Percentiles rank a stretch among this genome's conserved stretches.
Conservation (phyloP, 2,888 invertebrate species). For the Lycaena phlaeas region DNA sequence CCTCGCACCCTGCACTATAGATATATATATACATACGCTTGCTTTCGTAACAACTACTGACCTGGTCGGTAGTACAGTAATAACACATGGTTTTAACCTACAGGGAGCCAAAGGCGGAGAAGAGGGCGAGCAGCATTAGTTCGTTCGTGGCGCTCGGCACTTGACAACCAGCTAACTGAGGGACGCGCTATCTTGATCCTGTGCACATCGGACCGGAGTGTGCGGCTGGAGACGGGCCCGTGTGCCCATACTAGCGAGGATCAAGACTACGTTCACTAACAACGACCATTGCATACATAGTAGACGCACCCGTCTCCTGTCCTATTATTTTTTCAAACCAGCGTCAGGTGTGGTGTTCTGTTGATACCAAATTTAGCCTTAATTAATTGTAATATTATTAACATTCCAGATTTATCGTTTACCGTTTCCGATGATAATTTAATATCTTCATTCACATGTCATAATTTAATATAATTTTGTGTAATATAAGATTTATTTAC, state of each 20-base stretch:
- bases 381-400: conserved; percentile 60
- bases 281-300: conserved; percentile 26
- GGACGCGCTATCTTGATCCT: conserved; percentile 62
- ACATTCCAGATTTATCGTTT: conserved; percentile 68
- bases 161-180: conserved; percentile 77
- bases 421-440: conserved; percentile 45
- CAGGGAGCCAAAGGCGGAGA: conserved; percentile 88
- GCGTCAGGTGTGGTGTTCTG: conserved; percentile 46
- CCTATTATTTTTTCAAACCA: conserved; percentile 36
- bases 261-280: conserved; percentile 35
- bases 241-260: conserved; percentile 32
- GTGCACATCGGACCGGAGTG: conserved; percentile 41
- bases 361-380: conserved; percentile 65
- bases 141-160: conserved; percentile 83
- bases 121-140: conserved; percentile 90
- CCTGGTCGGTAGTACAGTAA: neutral
- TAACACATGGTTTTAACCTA: conserved; percentile 17
- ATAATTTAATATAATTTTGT: conserved; percentile 57
- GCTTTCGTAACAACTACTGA: neutral
- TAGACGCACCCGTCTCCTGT: conserved; percentile 40
- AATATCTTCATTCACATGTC: conserved; percentile 50
- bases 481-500: conserved; percentile 71
- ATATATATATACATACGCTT: conserved; percentile 34
- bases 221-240: conserved; percentile 36
- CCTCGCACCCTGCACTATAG: conserved; percentile 56